These are phyloP conservation scores for Plebejus argus DNA, from an alignment of 2,888 invertebrate species.

Conservation along the genomic window DNA sequence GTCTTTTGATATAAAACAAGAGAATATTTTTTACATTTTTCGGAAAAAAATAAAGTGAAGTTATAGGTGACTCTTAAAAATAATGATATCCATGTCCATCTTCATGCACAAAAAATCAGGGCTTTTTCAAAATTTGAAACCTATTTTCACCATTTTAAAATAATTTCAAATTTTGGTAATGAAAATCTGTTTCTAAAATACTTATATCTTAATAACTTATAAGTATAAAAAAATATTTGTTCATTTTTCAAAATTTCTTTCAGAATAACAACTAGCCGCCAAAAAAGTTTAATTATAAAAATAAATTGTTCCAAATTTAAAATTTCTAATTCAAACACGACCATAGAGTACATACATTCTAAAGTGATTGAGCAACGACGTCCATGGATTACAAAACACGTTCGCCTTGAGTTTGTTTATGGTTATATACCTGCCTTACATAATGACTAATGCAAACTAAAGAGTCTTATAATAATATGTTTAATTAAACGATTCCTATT, in stretches of 20 bases:
- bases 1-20: neutral
- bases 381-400: slow-evolving; percentile 33
- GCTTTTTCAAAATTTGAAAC: too few relatives aligned
- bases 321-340: neutral
- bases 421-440: slow-evolving; percentile 31
- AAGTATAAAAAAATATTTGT: neutral
- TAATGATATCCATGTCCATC: too few relatives aligned
- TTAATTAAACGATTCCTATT: slow-evolving; percentile 33
- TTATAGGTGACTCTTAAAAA: too few relatives aligned
- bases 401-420: slow-evolving; percentile 34
- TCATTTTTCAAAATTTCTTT: neutral
- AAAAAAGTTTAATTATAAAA: neutral
- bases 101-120: too few relatives aligned
- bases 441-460: slow-evolving; percentile 33
- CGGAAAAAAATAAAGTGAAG: too few relatives aligned
- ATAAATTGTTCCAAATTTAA: neutral
- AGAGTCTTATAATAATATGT: slow-evolving; percentile 35
- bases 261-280: neutral
- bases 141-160: too few relatives aligned
- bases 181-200: too few relatives aligned
- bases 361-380: slow-evolving; percentile 32
- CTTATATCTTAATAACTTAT: too few relatives aligned
- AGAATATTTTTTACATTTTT: neutral
- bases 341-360: slow-evolving; percentile 22
- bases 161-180: too few relatives aligned